Conservation (phyloP, 1,140 invertebrate genomes). For the Drosophila tristis region DNA sequence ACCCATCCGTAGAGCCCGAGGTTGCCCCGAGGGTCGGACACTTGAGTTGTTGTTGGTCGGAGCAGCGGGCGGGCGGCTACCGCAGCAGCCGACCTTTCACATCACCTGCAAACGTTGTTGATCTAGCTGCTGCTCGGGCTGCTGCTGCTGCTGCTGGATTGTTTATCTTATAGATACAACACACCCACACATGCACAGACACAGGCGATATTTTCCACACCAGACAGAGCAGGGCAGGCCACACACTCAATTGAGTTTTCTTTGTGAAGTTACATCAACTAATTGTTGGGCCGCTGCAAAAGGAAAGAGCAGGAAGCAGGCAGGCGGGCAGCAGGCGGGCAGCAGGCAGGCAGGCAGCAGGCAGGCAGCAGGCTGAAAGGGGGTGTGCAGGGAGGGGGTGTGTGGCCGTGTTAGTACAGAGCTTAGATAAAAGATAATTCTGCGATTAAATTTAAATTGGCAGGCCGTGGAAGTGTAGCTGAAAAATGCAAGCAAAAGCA, state of each 20-base stretch:
- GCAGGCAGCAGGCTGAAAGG: too few species aligned
- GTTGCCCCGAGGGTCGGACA: too few species aligned
- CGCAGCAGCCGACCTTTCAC: slow-evolving; percentile 26
- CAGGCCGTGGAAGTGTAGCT: too few species aligned
- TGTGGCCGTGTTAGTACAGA: too few species aligned
- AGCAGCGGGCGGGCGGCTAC: slow-evolving; percentile 33
- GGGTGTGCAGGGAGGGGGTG: too few species aligned
- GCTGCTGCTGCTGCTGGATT: slow-evolving; percentile 45
- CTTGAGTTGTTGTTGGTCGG: background rate
- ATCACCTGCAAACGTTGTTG: slow-evolving; percentile 47
- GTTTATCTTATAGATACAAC: slow-evolving; percentile 41
- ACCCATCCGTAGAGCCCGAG: too few species aligned
- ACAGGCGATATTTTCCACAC: slow-evolving; percentile 41
- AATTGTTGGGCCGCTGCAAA: slow-evolving; percentile 11
- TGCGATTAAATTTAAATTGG: too few species aligned
- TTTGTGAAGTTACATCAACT: slow-evolving; percentile 18
- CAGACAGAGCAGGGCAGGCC: slow-evolving; percentile 14
- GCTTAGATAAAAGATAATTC: too few species aligned
- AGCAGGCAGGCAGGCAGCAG: too few species aligned
- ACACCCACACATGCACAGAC: slow-evolving; percentile 25
- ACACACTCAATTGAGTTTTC: slow-evolving; percentile 31
- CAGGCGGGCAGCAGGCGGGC: too few species aligned
- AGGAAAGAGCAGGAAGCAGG: background rate
- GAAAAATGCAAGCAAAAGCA: too few species aligned
- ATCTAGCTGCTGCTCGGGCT: slow-evolving; percentile 43